Base-by-base conservation (phyloP, 2,113 vertebrate species). In the Nettapus auritus region DNA sequence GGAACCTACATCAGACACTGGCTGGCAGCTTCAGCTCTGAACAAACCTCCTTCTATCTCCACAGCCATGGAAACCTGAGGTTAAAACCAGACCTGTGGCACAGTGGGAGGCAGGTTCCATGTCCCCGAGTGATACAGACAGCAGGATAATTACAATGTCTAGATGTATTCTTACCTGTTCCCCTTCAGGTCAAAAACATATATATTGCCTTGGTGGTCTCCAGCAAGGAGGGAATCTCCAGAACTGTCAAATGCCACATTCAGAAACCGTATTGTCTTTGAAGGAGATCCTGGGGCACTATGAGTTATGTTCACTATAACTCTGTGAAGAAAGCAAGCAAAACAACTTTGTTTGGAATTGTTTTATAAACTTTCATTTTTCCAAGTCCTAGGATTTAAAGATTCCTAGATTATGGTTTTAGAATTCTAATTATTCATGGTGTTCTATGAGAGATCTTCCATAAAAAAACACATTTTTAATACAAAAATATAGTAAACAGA, bases 121-220 rank as follows among this genome's bases (percentile, higher is more conserved):
- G 53, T 1, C 2, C 29, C 34, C 56, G 40, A 74, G 73, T 13
- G 11, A 46, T 76, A 81, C 11, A 70, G 26, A 56, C n/a, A 12
- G 36, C 46, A 87, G 74, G 26, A 86, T 34, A 75, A 46, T 36
- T 86, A 60, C 67, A 31, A 71, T 38, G 8, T 13, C 25, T 19
- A 60, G 8, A 86, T 1, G 86, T 20, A 67, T 21, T 89, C 95
- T 96, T 91, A 99, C 99, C 98, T 99, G 97, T 99, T 99, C 95
- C 98, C 98, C 92, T 95, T 95, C 69, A 99, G 98, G 94, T 99
- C 98, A 98, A 99, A 99, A 77, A 98, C 66, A 94, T 99, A 99
- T 67, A 99, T 98, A 97, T 99, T 99, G 57, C 99, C 99, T 93
- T 99, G 99, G 82, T 99, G 99, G 97, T 99, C 99, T 75, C 98